phyloP scores from a whole-genome alignment of 2,888 invertebrate genomes.

The Deilephila porcellus region DNA sequence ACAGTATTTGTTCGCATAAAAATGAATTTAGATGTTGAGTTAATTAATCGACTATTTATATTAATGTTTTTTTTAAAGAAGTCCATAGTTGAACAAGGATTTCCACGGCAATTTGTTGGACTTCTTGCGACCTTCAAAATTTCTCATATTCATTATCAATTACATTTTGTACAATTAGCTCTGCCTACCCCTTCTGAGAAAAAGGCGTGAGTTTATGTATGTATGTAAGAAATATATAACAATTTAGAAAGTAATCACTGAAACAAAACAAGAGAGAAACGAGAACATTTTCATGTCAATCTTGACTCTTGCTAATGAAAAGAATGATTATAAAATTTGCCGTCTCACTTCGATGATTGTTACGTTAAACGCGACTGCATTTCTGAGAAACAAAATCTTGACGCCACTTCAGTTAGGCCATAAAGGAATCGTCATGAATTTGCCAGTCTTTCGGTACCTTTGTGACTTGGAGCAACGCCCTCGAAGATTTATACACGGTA shows the following conservation, averaged over 20 bases:
- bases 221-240: not conserved
- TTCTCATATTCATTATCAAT: too few relatives aligned
- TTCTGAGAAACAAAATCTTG: slow-evolving; percentile 30
- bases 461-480: slow-evolving; percentile 48
- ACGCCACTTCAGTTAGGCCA: slow-evolving; percentile 37
- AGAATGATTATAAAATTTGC: slow-evolving; percentile 24
- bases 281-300: not conserved
- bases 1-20: too few relatives aligned
- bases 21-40: too few relatives aligned
- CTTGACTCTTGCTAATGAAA: not conserved
- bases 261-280: not conserved
- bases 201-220: too few relatives aligned
- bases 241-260: not conserved
- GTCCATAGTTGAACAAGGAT: too few relatives aligned
- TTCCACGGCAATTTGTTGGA: too few relatives aligned
- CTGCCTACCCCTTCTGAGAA: too few relatives aligned
- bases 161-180: too few relatives aligned
- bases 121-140: too few relatives aligned
- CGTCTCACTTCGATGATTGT: slow-evolving; percentile 23
- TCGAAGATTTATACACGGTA: slow-evolving; percentile 38
- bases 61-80: too few relatives aligned
- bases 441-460: slow-evolving; percentile 41
- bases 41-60: too few relatives aligned
- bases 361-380: slow-evolving; percentile 14
- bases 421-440: slow-evolving; percentile 38